Evolutionary conservation across 2,797 vertebrate genomes (phyloP).

Genomic region (Cephalopachus bancanus): DNA sequence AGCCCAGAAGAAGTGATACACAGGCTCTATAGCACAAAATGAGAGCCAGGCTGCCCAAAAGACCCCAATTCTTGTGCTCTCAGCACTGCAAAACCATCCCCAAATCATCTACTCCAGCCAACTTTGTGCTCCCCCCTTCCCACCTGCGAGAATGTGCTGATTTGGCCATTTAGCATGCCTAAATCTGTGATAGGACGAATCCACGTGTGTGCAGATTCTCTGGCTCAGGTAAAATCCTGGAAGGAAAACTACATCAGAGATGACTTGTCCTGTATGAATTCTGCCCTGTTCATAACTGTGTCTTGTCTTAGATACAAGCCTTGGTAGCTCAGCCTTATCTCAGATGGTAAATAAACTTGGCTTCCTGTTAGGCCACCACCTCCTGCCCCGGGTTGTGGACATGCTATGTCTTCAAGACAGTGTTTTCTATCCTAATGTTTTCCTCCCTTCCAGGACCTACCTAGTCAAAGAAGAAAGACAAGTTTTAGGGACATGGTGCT

Average conservation of each 20-base stretch:
- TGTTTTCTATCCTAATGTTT: not conserved
- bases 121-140: not conserved
- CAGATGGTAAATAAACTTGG: not conserved
- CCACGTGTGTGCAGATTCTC: not conserved
- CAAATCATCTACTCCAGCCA: accelerated
- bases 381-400: accelerated
- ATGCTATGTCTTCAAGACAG: not conserved
- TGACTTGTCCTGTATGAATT: accelerated
- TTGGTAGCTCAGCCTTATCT: not conserved
- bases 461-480: not conserved
- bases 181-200: not conserved
- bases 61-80: not conserved
- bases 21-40: not conserved
- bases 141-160: not conserved
- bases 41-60: not conserved
- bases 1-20: not conserved
- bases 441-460: not conserved
- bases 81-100: not conserved
- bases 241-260: not conserved
- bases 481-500: not conserved
- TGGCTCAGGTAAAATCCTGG: not conserved
- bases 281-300: not conserved
- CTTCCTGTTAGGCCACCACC: accelerated
- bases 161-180: not conserved
- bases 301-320: no score